Percentiles rank a stretch among this genome's conserved stretches.
Conservation (phyloP, 1,140 invertebrate species). For the Latrodectus geometricus region DNA sequence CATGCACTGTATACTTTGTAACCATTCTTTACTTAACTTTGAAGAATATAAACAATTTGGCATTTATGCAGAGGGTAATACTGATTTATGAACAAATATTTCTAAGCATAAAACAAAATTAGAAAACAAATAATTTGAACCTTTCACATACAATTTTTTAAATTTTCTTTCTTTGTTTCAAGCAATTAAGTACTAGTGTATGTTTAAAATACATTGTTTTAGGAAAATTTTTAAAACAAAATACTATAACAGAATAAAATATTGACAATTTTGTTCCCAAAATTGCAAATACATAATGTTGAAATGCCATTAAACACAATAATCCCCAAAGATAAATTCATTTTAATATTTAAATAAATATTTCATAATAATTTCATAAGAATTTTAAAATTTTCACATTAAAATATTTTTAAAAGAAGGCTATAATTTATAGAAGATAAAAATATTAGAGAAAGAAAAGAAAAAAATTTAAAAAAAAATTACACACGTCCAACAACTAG, state of each 20-base stretch:
- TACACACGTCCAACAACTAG: constrained; percentile 53
- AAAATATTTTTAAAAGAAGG: background rate
- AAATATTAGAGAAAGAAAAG: background rate
- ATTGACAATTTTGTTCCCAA: background rate
- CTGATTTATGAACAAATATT: background rate
- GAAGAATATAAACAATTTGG: background rate
- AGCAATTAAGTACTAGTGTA: too few relatives aligned
- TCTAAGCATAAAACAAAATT: background rate
- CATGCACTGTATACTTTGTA: background rate
- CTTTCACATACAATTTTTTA: background rate
- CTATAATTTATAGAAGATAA: background rate
- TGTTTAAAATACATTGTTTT: background rate
- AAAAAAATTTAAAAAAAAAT: constrained; percentile 1
- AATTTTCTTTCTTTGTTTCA: too few relatives aligned
- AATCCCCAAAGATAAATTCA: background rate
- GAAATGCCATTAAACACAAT: too few relatives aligned
- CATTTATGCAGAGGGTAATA: background rate
- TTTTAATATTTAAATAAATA: background rate
- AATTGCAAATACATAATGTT: background rate
- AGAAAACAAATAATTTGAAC: background rate
- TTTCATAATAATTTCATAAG: background rate
- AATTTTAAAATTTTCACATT: background rate
- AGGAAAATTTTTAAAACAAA: background rate
- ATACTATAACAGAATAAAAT: background rate
- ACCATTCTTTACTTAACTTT: background rate